A percentile compares a stretch with the other conserved stretches of the same genome.
Conservation (phyloP, 2,888 invertebrate genomes). For the Cerastoderma edule region DNA sequence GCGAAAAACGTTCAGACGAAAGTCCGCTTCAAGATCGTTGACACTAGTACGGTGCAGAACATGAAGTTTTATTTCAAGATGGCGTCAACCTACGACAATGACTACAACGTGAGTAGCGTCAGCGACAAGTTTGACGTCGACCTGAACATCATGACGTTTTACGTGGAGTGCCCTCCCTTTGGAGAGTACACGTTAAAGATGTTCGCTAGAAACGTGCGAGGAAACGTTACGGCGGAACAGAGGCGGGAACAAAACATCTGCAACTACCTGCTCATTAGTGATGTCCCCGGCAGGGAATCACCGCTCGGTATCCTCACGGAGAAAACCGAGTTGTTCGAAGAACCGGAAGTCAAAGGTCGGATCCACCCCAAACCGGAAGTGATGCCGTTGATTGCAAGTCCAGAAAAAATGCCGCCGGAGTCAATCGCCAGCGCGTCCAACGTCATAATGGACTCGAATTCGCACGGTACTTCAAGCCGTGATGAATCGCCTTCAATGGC, state of each 20-base stretch:
- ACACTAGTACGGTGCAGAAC: slow-evolving; percentile 53
- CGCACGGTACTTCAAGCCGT: slow-evolving; percentile 39
- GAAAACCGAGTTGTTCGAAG: slow-evolving; percentile 54
- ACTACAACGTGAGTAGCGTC: slow-evolving; percentile 56
- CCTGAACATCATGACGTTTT: slow-evolving; percentile 59
- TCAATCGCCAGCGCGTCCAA: slow-evolving; percentile 54
- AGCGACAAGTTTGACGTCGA: slow-evolving; percentile 60
- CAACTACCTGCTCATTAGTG: slow-evolving; percentile 71
- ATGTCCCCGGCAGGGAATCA: slow-evolving; percentile 39
- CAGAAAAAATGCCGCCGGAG: slow-evolving; percentile 27
- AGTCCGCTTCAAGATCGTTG: slow-evolving; percentile 57
- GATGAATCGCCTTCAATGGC: slow-evolving; percentile 27
- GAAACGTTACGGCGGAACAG: slow-evolving; percentile 41
- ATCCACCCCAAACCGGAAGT: slow-evolving; percentile 10
- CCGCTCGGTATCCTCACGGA: slow-evolving; percentile 54
- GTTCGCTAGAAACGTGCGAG: slow-evolving; percentile 58
- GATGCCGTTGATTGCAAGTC: slow-evolving; percentile 12
- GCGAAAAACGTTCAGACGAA: slow-evolving; percentile 59
- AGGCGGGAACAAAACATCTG: slow-evolving; percentile 72
- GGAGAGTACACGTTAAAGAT: slow-evolving; percentile 63
- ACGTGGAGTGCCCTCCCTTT: slow-evolving; percentile 55
- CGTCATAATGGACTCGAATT: slow-evolving; percentile 54
- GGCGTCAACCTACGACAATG: slow-evolving; percentile 58
- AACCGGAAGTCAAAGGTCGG: slow-evolving; percentile 14
- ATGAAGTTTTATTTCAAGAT: slow-evolving; percentile 62